Percentiles rank a stretch among this genome's conserved stretches.
These are phyloP conservation scores for Cololabis saira DNA, from an alignment of 2,113 vertebrate genomes.

Conservation along the genomic window DNA sequence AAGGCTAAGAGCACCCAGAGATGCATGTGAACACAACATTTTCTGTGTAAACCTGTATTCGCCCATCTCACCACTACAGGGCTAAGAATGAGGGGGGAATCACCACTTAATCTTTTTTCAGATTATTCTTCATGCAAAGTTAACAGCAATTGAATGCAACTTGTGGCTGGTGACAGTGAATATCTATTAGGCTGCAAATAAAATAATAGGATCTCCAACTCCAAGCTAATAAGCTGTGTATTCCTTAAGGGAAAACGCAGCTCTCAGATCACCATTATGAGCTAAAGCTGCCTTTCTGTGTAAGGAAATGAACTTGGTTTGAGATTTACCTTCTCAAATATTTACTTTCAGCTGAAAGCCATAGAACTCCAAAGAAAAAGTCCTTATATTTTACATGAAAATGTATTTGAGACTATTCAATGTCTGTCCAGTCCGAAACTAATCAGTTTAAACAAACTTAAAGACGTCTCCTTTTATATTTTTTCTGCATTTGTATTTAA, in stretches of 20 bases:
- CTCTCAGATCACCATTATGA: constrained; percentile 57
- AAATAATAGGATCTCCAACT: constrained; percentile 76
- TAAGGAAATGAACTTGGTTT: constrained; percentile 23
- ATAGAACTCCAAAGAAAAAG: too few relatives aligned
- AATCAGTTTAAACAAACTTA: too few relatives aligned
- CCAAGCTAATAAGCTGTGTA: constrained; percentile 80
- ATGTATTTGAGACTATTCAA: too few relatives aligned
- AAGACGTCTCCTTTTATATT: too few relatives aligned
- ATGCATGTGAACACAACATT: too few relatives aligned
- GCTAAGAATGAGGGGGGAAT: constrained; percentile 81
- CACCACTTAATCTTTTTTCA: constrained; percentile 83
- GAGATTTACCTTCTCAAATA: constrained; percentile 3
- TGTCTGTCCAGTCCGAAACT: too few relatives aligned
- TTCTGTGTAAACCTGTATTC: background rate
- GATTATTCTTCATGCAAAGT: constrained; percentile 83
- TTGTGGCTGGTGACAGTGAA: constrained; percentile 84
- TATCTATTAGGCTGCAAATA: constrained; percentile 87
- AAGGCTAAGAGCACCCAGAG: too few relatives aligned
- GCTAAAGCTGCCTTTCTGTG: constrained; percentile 20
- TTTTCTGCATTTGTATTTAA: too few relatives aligned
- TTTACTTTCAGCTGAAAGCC: too few relatives aligned
- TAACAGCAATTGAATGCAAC: constrained; percentile 87
- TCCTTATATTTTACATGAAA: too few relatives aligned
- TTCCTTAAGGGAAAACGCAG: constrained; percentile 63
- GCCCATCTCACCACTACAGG: constrained; percentile 49